A percentile compares a stretch with the other conserved stretches of the same genome.
Evolutionary conservation across 2,888 invertebrate genomes (phyloP).

Genomic region (Halictus ligatus): DNA sequence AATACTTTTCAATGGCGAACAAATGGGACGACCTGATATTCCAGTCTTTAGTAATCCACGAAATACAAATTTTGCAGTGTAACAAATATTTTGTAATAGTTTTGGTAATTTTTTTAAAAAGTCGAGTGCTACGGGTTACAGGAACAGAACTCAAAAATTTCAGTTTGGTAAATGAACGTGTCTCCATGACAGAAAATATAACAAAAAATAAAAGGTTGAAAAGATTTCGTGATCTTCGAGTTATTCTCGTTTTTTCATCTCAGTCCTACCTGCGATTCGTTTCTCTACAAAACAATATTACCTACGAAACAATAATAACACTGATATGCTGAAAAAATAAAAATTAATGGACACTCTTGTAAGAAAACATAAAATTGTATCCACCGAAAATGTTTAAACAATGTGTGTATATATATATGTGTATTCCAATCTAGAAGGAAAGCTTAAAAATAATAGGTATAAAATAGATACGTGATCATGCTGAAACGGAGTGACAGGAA

Average conservation of each 20-base stretch:
- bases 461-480: constrained; percentile 37
- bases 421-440: neutral
- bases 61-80: no score
- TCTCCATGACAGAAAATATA: no score
- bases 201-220: neutral
- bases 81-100: no score
- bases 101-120: no score
- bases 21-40: no score
- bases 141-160: neutral
- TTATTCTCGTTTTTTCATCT: neutral
- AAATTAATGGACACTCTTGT: neutral
- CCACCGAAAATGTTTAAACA: neutral
- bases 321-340: neutral
- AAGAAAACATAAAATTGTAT: neutral
- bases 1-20: no score
- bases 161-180: neutral
- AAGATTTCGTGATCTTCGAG: neutral
- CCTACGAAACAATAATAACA: neutral
- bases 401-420: neutral
- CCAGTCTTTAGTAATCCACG: no score
- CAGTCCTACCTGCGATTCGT: neutral
- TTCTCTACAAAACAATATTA: neutral
- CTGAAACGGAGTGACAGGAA: constrained; percentile 27
- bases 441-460: constrained; percentile 12
- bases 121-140: no score